phyloP scores from a whole-genome alignment of 2,797 vertebrate species.

The Schizothorax lantsangensis region DNA sequence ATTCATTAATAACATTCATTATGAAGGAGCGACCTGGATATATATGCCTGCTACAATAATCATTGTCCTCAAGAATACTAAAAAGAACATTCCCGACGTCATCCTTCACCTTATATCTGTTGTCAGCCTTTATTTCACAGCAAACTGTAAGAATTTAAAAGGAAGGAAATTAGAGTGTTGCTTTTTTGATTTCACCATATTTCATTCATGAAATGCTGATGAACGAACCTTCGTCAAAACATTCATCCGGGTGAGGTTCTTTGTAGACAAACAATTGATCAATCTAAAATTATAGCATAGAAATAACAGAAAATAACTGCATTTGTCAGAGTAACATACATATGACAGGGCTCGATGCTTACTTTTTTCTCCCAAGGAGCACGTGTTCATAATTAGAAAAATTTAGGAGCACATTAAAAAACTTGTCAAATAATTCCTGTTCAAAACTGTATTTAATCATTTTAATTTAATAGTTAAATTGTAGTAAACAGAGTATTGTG shows the following conservation, averaged over 20 bases:
- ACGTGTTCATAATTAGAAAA: not conserved
- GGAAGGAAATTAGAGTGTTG: not conserved
- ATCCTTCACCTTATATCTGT: slow-evolving; percentile 31
- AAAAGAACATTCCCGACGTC: not conserved
- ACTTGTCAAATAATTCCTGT: not conserved
- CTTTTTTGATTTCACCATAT: not conserved
- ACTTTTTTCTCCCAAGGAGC: not conserved
- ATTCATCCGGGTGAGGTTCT: not conserved
- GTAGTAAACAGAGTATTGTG: no score
- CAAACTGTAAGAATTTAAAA: not conserved
- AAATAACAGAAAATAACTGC: not conserved
- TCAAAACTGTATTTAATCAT: not conserved
- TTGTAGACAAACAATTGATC: slow-evolving; percentile 9
- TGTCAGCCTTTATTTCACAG: not conserved
- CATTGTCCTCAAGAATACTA: not conserved
- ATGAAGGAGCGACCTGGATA: not conserved
- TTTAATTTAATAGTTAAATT: no score
- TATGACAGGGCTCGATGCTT: not conserved
- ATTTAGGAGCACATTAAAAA: not conserved
- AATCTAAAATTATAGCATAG: not conserved
- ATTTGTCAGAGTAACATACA: not conserved
- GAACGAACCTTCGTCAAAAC: not conserved
- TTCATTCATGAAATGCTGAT: not conserved
- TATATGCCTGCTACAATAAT: not conserved
- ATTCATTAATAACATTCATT: slow-evolving; percentile 18